Base-by-base conservation (phyloP, 2,888 invertebrate species). In the Chorisops tibialis region DNA sequence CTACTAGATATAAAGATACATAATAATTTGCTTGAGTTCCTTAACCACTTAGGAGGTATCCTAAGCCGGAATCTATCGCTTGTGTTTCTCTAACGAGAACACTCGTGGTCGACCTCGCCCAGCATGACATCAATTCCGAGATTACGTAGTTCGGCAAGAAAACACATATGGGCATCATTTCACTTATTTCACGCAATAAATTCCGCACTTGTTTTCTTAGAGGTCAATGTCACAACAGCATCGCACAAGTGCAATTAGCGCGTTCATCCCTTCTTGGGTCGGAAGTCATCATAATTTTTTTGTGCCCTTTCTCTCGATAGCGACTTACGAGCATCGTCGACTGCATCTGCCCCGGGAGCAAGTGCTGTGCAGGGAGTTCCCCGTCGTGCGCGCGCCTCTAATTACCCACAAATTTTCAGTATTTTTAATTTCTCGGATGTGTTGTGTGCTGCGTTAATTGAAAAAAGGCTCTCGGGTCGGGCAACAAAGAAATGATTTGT, bases 171-270 rank as follows among this genome's bases (percentile, higher is more conserved):
- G 2, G 6, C 11, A 30, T 7, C 30, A 30, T 9, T 30, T 30
- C 30, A 30, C 30, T 7, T 9, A 30, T 30, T 5, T 9, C 5
- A 7, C 30, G 30, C 30, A 30, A 30, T 30, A 30, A 41, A 56
- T 59, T 52, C 37, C 47, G 45, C 51, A 48, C 50, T 58, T 63
- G 52, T 63, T 63, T 63, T 52, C 52, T 59, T 59, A 59, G 63
- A 47, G 63, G 63, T 63, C 63, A 63, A 63, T 63, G 63, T 63
- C 63, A 41, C 39, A 39, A 52, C 54, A 43, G 4, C 43, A 7
- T 9, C 38, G 54, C 24, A 41, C 38, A 52, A 52, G n/a, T 30
- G 11, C 39, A 52, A 52, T 52, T 52, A 52, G 38, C 5, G 38
- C 52, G 52, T 38, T 30, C 39, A 37, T 43, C 14, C 21, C 30